These are phyloP conservation scores for Cepaea hortensis DNA, from an alignment of 2,888 invertebrate genomes.

Conservation along the genomic window DNA sequence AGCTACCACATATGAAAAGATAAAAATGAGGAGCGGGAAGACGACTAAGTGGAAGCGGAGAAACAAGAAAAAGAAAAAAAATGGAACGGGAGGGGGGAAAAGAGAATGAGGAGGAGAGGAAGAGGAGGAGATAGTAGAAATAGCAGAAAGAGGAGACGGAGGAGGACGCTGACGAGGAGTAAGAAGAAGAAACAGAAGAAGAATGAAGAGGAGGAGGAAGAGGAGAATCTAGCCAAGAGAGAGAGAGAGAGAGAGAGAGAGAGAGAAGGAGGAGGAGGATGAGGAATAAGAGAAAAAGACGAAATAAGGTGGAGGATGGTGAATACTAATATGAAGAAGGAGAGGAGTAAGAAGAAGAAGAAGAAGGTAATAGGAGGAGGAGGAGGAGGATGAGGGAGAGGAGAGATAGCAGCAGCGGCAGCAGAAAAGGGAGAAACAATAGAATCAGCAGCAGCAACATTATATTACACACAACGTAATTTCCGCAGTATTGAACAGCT, in stretches of 20 bases:
- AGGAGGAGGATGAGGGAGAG: neutral
- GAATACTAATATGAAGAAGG: neutral
- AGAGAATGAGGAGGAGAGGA: neutral
- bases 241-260: neutral
- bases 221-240: neutral
- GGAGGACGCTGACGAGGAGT: neutral
- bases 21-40: no score
- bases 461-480: no score
- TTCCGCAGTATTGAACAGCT: no score
- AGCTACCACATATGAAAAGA: no score
- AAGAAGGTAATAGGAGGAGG: slow-evolving; percentile 4
- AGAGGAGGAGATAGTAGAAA: slow-evolving; percentile 10
- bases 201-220: neutral
- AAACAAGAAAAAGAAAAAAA: no score
- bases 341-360: neutral
- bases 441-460: no score
- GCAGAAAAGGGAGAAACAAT: no score
- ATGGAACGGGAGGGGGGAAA: neutral
- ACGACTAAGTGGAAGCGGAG: no score
- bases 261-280: neutral
- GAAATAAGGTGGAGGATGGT: neutral
- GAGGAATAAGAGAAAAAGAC: no score
- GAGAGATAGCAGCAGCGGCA: no score
- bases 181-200: neutral
- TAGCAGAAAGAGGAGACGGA: neutral